These are phyloP conservation scores for Melipona beecheii DNA, from an alignment of 2,888 invertebrate genomes.

Conservation along the genomic window DNA sequence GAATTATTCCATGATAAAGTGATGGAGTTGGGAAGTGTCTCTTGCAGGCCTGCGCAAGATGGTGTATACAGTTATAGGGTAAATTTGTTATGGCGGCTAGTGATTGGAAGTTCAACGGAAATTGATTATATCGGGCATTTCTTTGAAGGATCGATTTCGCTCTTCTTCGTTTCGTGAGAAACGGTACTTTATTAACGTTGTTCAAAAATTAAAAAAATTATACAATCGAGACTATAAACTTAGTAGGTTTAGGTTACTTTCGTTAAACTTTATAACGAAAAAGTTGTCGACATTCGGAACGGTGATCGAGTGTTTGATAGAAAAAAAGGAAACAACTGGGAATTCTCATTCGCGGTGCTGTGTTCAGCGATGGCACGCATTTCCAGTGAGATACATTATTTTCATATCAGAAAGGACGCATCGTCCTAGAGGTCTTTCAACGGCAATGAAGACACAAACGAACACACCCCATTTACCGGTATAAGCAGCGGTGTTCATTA, in stretches of 20 bases:
- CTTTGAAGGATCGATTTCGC: not conserved
- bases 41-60: too few species aligned
- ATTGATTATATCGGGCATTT: not conserved
- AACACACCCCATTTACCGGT: constrained; percentile 28
- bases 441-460: not conserved
- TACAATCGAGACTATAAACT: too few species aligned
- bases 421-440: constrained; percentile 14
- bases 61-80: too few species aligned
- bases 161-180: not conserved
- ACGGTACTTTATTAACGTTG: not conserved
- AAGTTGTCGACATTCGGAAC: too few species aligned
- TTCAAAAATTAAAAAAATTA: too few species aligned
- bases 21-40: not conserved
- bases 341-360: too few species aligned
- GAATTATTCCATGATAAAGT: not conserved
- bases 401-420: constrained; percentile 1
- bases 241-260: too few species aligned
- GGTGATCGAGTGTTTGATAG: too few species aligned
- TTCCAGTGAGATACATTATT: not conserved
- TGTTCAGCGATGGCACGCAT: not conserved
- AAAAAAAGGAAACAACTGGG: too few species aligned
- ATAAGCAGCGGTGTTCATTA: constrained; percentile 41
- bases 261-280: too few species aligned
- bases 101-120: not conserved
- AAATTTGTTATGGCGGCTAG: not conserved